Evolutionary conservation across 2,113 vertebrate genomes (phyloP), one percentile per base, ranked within the genome.

Genomic region (Solenodon paradoxus): DNA sequence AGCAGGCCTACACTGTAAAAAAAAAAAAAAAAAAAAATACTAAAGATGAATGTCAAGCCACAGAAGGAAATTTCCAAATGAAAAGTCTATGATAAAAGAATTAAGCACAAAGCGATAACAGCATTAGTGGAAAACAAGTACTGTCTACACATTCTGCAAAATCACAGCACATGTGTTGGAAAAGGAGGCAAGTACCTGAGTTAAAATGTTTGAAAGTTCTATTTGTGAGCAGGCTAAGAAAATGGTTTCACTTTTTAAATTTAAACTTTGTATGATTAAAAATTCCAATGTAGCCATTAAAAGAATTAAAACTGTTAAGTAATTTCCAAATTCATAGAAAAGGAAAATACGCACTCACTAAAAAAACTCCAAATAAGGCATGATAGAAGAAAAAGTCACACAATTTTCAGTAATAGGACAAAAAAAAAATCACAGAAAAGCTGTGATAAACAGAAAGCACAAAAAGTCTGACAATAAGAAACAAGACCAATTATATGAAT

Each of bases 1-100:
- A 92, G 24, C 11, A 91, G 19, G n/a, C 38, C 61, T 92, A 96
- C 17, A 94, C 19, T 93, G 5, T 88, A 94, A 96, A 97, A 57
- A n/a, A n/a, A n/a, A n/a, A 86, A 95, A 89, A 82, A n/a, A n/a
- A n/a, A n/a, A n/a, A 86, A 95, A 89, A 82, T 92, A 49, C 81
- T 92, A 53, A 94, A 92, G 77, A 71, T 90, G 6, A 87, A 49
- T 32, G 9, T 89, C 17, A 94, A 12, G 57, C n/a, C n/a, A n/a
- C 55, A 94, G 75, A 95, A 90, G 42, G 22, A 95, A 95, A 88
- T 80, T 90, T 16, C 77, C 69, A 90, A 49, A 84, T 69, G 63
- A 79, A 92, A 88, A 16, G 66, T 81, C 63, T 92, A 45, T 75
- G 26, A 82, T 83, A 4, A 32, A 91, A 91, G 57, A 63, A 84